Evolutionary conservation across 2,888 invertebrate genomes (phyloP).

Genomic region (Rhopalosiphum nymphaeae): DNA sequence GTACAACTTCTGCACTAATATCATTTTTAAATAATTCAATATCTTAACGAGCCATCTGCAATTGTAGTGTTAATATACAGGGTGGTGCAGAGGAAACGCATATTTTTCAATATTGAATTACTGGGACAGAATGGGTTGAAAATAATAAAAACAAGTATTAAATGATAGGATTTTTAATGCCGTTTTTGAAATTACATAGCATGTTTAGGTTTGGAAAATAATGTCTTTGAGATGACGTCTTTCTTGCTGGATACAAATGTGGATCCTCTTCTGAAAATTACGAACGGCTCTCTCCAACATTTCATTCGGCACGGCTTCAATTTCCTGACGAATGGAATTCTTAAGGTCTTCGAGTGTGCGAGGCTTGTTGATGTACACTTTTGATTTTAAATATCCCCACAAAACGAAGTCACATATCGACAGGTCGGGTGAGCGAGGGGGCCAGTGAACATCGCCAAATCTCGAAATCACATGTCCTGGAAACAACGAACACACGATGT

Average conservation of each 20-base stretch:
- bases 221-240: constrained; percentile 52
- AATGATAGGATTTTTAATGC: constrained; percentile 45
- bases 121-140: constrained; percentile 37
- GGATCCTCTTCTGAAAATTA: constrained; percentile 50
- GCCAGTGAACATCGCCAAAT: constrained; percentile 66
- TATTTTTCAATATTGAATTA: constrained; percentile 43
- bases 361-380: constrained; percentile 62
- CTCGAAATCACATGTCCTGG: constrained; percentile 66
- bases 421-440: constrained; percentile 66
- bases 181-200: constrained; percentile 34
- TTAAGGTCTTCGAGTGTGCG: constrained; percentile 57
- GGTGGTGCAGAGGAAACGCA: constrained; percentile 2
- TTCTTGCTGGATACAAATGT: constrained; percentile 57
- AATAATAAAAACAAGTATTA: constrained; percentile 40
- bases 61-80: too few relatives aligned
- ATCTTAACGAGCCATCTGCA: too few relatives aligned
- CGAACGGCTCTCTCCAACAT: constrained; percentile 57
- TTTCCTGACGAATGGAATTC: constrained; percentile 56
- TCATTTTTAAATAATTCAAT: too few relatives aligned
- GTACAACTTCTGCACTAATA: too few relatives aligned
- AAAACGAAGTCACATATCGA: constrained; percentile 67
- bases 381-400: constrained; percentile 67
- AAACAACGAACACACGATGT: too few relatives aligned
- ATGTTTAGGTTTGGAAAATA: constrained; percentile 37
- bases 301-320: constrained; percentile 56